Evolutionary conservation across 92 coral and sea anemone species (phyloP), one percentile per base, ranked within the genome.

Genomic region (Desmophyllum pertusum): DNA sequence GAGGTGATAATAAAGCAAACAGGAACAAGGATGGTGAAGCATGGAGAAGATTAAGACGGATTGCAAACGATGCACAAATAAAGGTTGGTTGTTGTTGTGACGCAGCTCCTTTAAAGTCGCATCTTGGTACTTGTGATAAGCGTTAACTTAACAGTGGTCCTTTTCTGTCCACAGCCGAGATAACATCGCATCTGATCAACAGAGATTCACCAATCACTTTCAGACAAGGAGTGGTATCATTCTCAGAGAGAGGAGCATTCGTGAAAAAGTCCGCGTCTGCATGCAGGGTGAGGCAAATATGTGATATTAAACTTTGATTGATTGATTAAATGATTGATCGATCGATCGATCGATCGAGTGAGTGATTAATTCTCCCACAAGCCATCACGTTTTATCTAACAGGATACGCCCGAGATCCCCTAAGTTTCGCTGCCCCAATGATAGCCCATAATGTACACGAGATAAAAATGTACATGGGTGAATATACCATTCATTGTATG

Each of bases 181-280:
- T 94, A 89, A 86, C 88, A 17, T 40, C 70, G 9, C 92, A 90
- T 70, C 71, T 94, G 31, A 83, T 89, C 76, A 63, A 87, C 86
- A 92, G 79, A 67, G 86, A 90, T n/a, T 87, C 94, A 15, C 95
- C 94, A 9, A 77, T 94, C 63, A 94, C 98, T 5, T 92, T 94
- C 65, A 91, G 98, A 31, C 95, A 94, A 86, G 98, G 92, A 1
- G 98, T 94, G 48, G 91, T 89, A 70, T 85, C 98, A 36, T 94
- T 94, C 85, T 89, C 95, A 21, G 94, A 90, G 53, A 88, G 98
- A 65, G 98, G 91, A 29, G 85, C 42, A 45, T 94, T 94, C 73
- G 91, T 94, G 55, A 91, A 70, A 35, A 92, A 87, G 53, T 92
- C 95, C 33, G 92, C 94, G 33, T 92, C 98, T 18, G 89, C 92